Evolutionary conservation across 2,113 vertebrate species (phyloP).

Genomic region (Pachycephala philippinensis): DNA sequence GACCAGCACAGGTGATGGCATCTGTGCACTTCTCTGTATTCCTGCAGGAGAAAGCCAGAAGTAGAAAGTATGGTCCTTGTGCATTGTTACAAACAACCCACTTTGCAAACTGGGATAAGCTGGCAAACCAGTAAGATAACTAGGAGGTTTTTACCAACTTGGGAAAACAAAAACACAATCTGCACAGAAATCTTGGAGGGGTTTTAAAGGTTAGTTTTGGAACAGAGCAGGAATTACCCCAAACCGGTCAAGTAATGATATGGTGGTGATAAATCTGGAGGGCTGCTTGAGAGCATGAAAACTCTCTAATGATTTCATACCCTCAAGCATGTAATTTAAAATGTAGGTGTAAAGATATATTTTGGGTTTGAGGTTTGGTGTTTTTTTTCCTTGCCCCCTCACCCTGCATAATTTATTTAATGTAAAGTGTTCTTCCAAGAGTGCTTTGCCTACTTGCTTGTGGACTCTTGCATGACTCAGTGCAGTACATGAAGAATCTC

Average conservation of each 20-base stretch:
- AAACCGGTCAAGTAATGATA: not conserved
- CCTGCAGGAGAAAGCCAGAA: not conserved
- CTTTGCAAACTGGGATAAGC: not conserved
- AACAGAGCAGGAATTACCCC: not conserved
- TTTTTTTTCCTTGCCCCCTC: not conserved
- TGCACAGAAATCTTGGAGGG: not conserved
- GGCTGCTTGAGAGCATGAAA: not conserved
- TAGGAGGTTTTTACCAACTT: not conserved
- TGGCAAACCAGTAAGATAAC: not conserved
- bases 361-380: not conserved
- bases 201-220: not conserved
- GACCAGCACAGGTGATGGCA: not conserved
- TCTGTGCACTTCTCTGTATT: not conserved
- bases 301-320: not conserved
- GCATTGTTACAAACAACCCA: not conserved
- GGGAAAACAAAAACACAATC: not conserved
- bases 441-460: not conserved
- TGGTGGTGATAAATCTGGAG: not conserved
- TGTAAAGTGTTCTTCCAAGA: not conserved
- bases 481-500: not conserved
- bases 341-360: not conserved
- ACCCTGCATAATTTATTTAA: not conserved
- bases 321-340: not conserved
- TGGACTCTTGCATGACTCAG: not conserved
- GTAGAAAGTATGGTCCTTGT: not conserved